Conservation (phyloP, 2,113 vertebrate species). For the Sander lucioperca region DNA sequence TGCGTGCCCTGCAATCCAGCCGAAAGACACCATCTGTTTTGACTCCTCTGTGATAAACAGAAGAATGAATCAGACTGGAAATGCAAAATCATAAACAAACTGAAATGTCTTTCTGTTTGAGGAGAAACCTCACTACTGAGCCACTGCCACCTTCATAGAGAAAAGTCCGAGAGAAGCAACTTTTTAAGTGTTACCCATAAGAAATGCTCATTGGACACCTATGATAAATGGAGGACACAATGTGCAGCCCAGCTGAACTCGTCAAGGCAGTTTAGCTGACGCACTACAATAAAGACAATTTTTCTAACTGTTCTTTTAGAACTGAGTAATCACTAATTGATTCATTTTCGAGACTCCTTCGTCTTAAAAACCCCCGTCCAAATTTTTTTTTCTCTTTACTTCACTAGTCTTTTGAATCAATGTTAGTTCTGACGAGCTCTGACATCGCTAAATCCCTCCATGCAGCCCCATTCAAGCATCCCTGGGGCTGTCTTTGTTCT, state of each 20-base stretch:
- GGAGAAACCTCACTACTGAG: not conserved
- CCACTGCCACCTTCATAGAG: not conserved
- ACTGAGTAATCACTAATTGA: slow-evolving; percentile 6
- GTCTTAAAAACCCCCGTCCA: slow-evolving; percentile 21
- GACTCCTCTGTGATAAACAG: slow-evolving; percentile 54
- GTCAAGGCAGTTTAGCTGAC: slow-evolving; percentile 1
- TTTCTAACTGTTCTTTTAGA: slow-evolving; percentile 4
- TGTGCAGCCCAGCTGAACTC: not conserved
- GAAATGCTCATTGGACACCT: not conserved
- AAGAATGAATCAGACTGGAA: slow-evolving; percentile 32
- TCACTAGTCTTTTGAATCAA: slow-evolving; percentile 57
- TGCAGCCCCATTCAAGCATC: slow-evolving; percentile 70
- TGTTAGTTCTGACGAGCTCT: slow-evolving; percentile 68
- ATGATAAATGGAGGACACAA: not conserved
- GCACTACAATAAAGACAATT: not conserved
- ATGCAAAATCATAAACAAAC: slow-evolving; percentile 34
- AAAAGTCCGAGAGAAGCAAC: not conserved
- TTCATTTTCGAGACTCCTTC: slow-evolving; percentile 19
- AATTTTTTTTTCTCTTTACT: slow-evolving; percentile 39
- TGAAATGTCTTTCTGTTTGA: not conserved
- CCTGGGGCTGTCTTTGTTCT: slow-evolving; percentile 79
- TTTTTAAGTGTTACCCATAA: not conserved
- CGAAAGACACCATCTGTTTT: slow-evolving; percentile 67
- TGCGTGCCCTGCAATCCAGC: slow-evolving; percentile 24
- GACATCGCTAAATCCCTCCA: slow-evolving; percentile 68